A percentile compares a stretch with the other conserved stretches of the same genome.
Evolutionary conservation across 2,113 vertebrate genomes (phyloP).

Genomic region (Drymodes brunneopygia): DNA sequence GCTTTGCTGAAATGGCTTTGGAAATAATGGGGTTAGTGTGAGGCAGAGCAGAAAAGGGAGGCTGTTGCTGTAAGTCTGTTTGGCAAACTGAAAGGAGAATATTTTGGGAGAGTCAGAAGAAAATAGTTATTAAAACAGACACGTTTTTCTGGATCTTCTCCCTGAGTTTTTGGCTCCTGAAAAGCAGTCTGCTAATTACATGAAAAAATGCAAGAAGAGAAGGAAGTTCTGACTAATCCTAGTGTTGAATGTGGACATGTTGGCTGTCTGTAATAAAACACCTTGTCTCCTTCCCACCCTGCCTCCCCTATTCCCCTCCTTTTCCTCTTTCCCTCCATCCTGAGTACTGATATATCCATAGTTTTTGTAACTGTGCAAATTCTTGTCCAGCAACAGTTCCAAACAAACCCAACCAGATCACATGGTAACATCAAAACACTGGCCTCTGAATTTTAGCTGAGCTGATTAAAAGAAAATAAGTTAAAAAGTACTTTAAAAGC

Average conservation of each 20-base stretch:
- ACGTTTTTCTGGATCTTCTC: background rate
- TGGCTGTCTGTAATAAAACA: background rate
- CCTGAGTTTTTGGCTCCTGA: background rate
- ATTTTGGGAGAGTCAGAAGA: background rate
- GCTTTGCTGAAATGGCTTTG: background rate
- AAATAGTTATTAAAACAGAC: background rate
- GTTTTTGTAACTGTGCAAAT: background rate
- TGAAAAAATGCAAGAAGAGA: background rate
- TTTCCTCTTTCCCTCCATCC: background rate
- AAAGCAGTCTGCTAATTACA: background rate
- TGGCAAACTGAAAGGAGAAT: background rate
- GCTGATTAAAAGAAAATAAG: background rate
- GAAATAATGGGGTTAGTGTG: background rate
- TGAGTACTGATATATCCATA: background rate
- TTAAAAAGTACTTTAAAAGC: background rate
- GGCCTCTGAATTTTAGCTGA: background rate
- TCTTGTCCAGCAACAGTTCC: background rate
- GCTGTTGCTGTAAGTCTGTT: background rate
- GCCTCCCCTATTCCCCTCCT: background rate
- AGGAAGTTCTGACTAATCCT: background rate
- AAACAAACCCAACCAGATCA: background rate
- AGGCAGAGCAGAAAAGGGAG: background rate
- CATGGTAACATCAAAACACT: background rate
- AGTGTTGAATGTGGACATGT: background rate
- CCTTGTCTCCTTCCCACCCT: background rate